Evolutionary conservation across 2,113 vertebrate genomes (phyloP).

Genomic region (Solea senegalensis): DNA sequence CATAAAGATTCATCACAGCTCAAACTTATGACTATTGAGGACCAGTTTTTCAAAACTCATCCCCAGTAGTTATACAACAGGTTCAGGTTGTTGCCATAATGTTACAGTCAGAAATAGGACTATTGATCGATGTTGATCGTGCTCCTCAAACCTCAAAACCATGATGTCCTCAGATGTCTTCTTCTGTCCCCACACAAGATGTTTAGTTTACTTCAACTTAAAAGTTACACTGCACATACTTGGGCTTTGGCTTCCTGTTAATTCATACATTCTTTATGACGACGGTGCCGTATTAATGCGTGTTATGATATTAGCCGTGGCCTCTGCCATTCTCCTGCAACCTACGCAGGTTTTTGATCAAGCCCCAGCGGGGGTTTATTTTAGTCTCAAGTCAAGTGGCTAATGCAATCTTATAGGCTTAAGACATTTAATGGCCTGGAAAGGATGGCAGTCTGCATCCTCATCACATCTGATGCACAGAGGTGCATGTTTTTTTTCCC

Average conservation of each 20-base stretch:
- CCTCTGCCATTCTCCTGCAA: slow-evolving; percentile 9
- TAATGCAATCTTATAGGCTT: slow-evolving; percentile 24
- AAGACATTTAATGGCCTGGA: slow-evolving; percentile 18
- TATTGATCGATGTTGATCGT: no score
- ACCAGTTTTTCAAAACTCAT: no score
- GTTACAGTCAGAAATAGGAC: no score
- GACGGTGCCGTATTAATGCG: not conserved
- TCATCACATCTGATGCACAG: slow-evolving; percentile 29
- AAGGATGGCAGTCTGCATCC: slow-evolving; percentile 23
- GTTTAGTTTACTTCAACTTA: no score
- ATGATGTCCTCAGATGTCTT: no score
- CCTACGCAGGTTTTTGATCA: slow-evolving; percentile 17
- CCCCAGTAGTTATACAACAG: no score
- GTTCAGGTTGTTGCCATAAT: no score
- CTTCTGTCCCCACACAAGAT: no score
- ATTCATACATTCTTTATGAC: not conserved
- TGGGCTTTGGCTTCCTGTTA: not conserved
- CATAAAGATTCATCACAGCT: no score
- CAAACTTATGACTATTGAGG: no score
- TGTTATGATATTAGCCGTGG: not conserved
- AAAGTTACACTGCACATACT: no score
- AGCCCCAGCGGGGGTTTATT: slow-evolving; percentile 13
- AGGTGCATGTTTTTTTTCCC: not conserved
- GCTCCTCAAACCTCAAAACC: no score
- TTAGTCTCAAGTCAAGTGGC: slow-evolving; percentile 9